Conservation (phyloP, 2,113 vertebrate genomes). For the Rhinolophus sinicus region DNA sequence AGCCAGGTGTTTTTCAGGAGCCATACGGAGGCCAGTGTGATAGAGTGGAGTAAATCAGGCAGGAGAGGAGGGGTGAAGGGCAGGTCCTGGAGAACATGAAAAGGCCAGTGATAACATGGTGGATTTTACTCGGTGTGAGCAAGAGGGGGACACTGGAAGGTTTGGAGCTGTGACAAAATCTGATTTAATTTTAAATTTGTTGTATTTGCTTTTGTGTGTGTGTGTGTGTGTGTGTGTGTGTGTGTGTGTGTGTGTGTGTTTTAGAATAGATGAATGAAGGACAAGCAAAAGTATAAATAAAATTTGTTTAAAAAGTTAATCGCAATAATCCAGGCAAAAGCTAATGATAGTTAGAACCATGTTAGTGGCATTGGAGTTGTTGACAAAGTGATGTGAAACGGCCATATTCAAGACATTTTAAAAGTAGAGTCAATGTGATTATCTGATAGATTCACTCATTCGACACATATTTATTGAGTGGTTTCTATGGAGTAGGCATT, state of each 20-base stretch:
- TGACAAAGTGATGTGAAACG: background rate
- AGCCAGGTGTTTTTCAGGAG: background rate
- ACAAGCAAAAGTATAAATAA: background rate
- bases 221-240: background rate
- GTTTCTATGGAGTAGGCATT: background rate
- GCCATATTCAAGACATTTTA: background rate
- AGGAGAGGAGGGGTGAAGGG: background rate
- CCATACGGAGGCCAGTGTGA: background rate
- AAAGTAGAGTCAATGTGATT: background rate
- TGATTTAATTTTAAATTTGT: background rate
- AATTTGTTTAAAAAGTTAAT: background rate
- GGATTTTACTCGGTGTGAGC: background rate
- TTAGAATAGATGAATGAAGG: background rate
- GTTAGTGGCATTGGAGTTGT: background rate
- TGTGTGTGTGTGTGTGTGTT: background rate
- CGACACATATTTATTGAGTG: background rate
- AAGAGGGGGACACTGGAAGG: too few relatives aligned
- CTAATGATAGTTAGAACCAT: background rate
- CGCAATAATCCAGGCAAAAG: background rate
- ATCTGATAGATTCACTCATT: background rate
- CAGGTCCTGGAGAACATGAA: fast-evolving
- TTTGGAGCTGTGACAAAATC: background rate
- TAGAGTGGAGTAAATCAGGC: too few relatives aligned
- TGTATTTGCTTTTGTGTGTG: background rate
- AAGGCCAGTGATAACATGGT: background rate